Conservation (phyloP, 2,113 vertebrate species). For the Trematocara nigrifrons region DNA sequence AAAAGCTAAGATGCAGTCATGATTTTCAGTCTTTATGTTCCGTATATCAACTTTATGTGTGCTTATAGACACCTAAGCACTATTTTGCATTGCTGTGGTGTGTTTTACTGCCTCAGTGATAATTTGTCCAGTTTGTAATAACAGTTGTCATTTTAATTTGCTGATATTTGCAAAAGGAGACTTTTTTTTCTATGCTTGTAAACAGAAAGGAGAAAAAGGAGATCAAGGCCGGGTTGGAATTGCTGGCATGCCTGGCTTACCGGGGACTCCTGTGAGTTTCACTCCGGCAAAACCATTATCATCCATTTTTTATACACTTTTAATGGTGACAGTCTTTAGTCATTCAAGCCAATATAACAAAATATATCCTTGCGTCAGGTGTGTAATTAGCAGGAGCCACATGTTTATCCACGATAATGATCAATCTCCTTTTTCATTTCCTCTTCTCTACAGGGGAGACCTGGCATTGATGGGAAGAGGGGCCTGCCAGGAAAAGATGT, state of each 20-base stretch:
- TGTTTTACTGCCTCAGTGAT: neutral
- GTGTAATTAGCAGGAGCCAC: neutral
- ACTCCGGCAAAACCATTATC: neutral
- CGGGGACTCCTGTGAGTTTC: constrained; percentile 74
- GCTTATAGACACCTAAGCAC: neutral
- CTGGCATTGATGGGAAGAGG: constrained; percentile 75
- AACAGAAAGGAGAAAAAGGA: constrained; percentile 71
- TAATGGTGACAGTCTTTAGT: neutral
- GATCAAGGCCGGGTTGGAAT: constrained; percentile 72
- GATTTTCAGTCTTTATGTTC: neutral
- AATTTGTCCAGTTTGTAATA: neutral
- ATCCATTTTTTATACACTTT: neutral
- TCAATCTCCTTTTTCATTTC: neutral
- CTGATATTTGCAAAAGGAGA: neutral
- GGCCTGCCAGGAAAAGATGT: constrained; percentile 73
- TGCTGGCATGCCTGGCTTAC: constrained; percentile 75
- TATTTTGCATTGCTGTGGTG: neutral
- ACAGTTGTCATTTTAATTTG: neutral
- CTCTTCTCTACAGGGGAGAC: constrained; percentile 61
- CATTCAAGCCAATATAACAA: neutral
- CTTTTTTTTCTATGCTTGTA: neutral
- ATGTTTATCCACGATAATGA: neutral
- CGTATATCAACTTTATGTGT: neutral
- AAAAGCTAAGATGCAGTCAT: neutral
- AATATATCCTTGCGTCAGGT: neutral